These are phyloP conservation scores for Laterallus jamaicensis DNA, from an alignment of 2,113 vertebrate genomes.

Conservation along the genomic window DNA sequence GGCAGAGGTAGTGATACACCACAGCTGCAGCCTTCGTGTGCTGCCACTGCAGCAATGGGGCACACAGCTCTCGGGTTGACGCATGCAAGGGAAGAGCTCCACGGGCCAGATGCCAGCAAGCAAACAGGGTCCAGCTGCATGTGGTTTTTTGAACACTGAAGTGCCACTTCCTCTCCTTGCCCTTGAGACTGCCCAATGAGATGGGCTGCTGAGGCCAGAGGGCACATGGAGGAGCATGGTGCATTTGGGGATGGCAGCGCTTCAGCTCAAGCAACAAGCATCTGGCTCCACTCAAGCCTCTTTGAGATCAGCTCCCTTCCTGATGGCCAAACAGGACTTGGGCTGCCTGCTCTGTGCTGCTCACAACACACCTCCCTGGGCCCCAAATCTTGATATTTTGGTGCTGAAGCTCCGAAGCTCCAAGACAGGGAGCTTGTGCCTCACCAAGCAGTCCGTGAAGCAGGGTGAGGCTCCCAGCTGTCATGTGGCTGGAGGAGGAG, in stretches of 20 bases:
- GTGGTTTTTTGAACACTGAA: neutral
- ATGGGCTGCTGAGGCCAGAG: neutral
- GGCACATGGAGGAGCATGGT: fast-evolving
- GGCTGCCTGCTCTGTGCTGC: neutral
- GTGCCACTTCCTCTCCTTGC: neutral
- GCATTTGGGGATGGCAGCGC: neutral
- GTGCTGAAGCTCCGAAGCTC: neutral
- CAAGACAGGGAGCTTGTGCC: neutral
- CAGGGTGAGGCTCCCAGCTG: neutral
- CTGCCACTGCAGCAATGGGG: neutral
- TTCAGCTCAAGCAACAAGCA: neutral
- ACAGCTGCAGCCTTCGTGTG: neutral
- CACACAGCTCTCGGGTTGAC: neutral
- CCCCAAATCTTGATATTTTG: fast-evolving
- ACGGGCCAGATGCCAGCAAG: neutral
- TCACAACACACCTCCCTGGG: neutral
- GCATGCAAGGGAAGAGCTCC: neutral
- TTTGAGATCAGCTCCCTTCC: neutral
- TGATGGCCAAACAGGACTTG: neutral
- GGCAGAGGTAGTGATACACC: neutral
- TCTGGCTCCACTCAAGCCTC: neutral
- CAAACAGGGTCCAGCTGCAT: neutral
- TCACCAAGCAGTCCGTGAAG: neutral
- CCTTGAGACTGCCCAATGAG: neutral
- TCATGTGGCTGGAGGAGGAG: neutral